Conservation (phyloP, 2,888 invertebrate genomes). For the Chelonus formosanus region DNA sequence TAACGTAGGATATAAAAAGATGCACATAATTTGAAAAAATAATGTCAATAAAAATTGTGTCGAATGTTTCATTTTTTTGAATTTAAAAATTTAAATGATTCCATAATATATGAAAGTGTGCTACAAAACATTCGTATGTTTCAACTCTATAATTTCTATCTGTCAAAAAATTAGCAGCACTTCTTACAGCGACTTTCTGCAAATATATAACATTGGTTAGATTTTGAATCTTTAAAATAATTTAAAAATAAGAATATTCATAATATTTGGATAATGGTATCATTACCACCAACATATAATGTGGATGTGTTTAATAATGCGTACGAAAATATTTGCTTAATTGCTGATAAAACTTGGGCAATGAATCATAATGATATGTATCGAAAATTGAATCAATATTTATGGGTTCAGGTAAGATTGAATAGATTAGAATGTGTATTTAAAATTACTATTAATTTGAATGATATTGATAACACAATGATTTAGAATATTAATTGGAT, state of each 20-base stretch:
- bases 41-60: too few relatives aligned
- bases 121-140: too few relatives aligned
- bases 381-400: slow-evolving; percentile 54
- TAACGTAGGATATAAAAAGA: too few relatives aligned
- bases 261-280: slow-evolving; percentile 57
- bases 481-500: slow-evolving; percentile 49
- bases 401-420: slow-evolving; percentile 56
- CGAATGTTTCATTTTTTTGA: too few relatives aligned
- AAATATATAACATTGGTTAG: neutral
- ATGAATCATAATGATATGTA: slow-evolving; percentile 53
- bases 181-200: slow-evolving; percentile 18
- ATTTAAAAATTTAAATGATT: too few relatives aligned
- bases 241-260: slow-evolving; percentile 27
- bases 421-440: neutral
- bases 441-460: neutral
- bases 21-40: too few relatives aligned
- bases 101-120: too few relatives aligned
- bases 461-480: too few relatives aligned
- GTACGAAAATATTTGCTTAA: slow-evolving; percentile 57
- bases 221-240: too few relatives aligned
- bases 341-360: slow-evolving; percentile 58
- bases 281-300: slow-evolving; percentile 50
- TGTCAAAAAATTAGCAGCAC: neutral
- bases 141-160: too few relatives aligned
- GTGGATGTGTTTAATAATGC: slow-evolving; percentile 58